A percentile compares a stretch with the other conserved stretches of the same genome.
Conservation (phyloP, 2,888 invertebrate species). For the Merodon equestris region DNA sequence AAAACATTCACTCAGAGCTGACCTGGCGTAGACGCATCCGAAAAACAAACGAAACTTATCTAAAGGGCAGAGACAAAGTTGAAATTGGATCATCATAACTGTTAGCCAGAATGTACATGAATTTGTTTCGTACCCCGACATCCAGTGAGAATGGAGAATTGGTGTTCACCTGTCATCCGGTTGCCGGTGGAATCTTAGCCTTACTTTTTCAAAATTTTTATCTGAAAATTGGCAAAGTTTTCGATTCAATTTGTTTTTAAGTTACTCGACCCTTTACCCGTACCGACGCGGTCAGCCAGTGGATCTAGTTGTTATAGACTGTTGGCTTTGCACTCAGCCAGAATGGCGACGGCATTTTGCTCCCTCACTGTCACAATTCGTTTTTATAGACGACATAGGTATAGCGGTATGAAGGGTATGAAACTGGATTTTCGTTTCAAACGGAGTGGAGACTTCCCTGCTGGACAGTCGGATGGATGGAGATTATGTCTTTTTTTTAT, state of each 20-base stretch:
- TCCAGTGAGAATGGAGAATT: no score
- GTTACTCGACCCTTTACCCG: slow-evolving; percentile 9
- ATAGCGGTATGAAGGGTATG: no score
- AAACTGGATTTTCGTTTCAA: slow-evolving; percentile 25
- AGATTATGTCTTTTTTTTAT: slow-evolving; percentile 20
- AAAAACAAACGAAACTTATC: no score
- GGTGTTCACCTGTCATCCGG: background rate
- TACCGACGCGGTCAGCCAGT: background rate
- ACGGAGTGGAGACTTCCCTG: background rate
- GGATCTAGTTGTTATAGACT: slow-evolving; percentile 41
- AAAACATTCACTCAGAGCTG: slow-evolving; percentile 20
- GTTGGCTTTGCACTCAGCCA: slow-evolving; percentile 63
- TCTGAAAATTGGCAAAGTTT: slow-evolving; percentile 65
- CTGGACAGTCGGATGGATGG: slow-evolving; percentile 19
- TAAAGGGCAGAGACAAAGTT: slow-evolving; percentile 8
- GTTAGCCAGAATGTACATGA: slow-evolving; percentile 61
- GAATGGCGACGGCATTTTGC: slow-evolving; percentile 54
- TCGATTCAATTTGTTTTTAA: slow-evolving; percentile 63
- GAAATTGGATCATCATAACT: slow-evolving; percentile 64
- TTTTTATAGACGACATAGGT: no score
- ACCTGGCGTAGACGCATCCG: slow-evolving; percentile 1
- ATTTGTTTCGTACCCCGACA: slow-evolving; percentile 31
- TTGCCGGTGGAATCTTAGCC: background rate
- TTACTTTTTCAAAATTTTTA: slow-evolving; percentile 46
- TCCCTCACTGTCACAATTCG: slow-evolving; percentile 24